Evolutionary conservation across 2,888 invertebrate genomes (phyloP), one percentile per base, ranked within the genome.

Genomic region (Rambutsinella grinnellia): DNA sequence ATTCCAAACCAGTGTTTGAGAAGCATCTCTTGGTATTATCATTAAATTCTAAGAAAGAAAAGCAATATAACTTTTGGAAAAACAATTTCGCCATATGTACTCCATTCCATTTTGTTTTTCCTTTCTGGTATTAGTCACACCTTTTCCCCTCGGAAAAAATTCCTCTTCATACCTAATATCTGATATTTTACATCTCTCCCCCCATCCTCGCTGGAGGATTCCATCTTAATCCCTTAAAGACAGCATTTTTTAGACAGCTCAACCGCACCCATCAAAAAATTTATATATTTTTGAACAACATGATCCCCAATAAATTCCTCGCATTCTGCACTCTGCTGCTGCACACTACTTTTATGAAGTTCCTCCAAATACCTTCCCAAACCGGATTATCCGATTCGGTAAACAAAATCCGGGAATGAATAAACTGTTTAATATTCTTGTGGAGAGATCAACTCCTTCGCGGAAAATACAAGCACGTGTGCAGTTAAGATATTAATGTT

Each of bases 41-140:
- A n/a, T n/a, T n/a, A n/a, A n/a, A n/a, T n/a, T n/a, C n/a, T n/a
- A n/a, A n/a, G n/a, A n/a, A n/a, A n/a, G n/a, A n/a, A n/a, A n/a
- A n/a, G n/a, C n/a, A n/a, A n/a, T n/a, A n/a, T n/a, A n/a, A n/a
- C n/a, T n/a, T n/a, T n/a, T n/a, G n/a, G n/a, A n/a, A n/a, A n/a
- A n/a, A n/a, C n/a, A n/a, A n/a, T n/a, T n/a, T n/a, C n/a, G n/a
- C n/a, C n/a, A n/a, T n/a, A n/a, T n/a, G n/a, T n/a, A n/a, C n/a
- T n/a, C n/a, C n/a, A n/a, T n/a, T n/a, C n/a, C n/a, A n/a, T n/a
- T n/a, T n/a, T n/a, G n/a, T n/a, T n/a, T n/a, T n/a, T n/a, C 23
- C 21, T 36, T 54, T 53, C 54, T 51, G 66, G 66, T 57, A 66
- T 56, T 57, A 66, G 66, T 66, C 66, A 66, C 66, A 66, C 66